Percentiles rank a stretch among this genome's conserved stretches.
Conservation (phyloP, 2,113 vertebrate species). For the Urocolius indicus region DNA sequence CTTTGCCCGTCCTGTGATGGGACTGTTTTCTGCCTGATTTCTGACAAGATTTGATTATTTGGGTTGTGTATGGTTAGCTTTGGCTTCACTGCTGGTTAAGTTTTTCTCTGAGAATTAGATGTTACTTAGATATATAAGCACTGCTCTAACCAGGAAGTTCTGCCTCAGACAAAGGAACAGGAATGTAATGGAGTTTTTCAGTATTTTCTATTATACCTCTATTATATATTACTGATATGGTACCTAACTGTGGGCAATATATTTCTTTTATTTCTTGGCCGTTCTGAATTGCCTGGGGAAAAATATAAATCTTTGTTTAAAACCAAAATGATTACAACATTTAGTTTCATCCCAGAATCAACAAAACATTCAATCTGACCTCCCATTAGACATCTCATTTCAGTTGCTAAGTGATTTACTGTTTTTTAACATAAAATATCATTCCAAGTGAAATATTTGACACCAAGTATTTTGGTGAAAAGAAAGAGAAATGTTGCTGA, state of each 20-base stretch:
- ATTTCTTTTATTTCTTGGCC: slow-evolving; percentile 30
- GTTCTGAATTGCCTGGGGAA: background rate
- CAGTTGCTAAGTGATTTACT: slow-evolving; percentile 4
- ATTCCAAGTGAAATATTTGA: background rate
- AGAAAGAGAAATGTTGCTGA: background rate
- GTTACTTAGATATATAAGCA: background rate
- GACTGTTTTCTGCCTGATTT: background rate
- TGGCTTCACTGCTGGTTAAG: background rate
- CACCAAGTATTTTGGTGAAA: background rate
- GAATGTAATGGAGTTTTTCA: background rate
- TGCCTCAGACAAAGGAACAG: background rate
- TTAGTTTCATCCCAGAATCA: background rate
- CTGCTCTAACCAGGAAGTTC: background rate
- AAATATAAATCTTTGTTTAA: background rate
- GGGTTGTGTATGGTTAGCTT: background rate
- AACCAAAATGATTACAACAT: background rate
- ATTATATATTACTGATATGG: slow-evolving; percentile 15
- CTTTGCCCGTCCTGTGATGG: fast-evolving
- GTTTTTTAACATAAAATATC: background rate
- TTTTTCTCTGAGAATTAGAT: slow-evolving; percentile 2
- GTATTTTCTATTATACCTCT: slow-evolving; percentile 2
- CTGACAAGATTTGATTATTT: background rate
- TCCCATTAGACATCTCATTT: background rate
- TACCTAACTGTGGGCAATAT: background rate
- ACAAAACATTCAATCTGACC: background rate